phyloP scores from a whole-genome alignment of 1,140 invertebrate genomes.

The Caenorhabditis brenneri region DNA sequence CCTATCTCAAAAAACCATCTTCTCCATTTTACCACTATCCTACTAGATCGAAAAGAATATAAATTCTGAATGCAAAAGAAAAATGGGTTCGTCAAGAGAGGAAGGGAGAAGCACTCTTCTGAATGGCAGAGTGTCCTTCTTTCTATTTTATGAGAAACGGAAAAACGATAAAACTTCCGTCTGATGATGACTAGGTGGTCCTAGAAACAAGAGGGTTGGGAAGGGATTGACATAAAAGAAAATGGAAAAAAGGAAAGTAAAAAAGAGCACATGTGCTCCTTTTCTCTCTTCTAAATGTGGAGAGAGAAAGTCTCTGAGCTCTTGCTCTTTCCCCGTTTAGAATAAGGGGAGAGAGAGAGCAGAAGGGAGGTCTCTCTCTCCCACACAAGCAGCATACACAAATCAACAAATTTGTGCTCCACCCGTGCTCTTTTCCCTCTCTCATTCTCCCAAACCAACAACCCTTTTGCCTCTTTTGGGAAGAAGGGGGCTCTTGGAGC shows the following conservation, averaged over 20 bases:
- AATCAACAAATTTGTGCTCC: conserved; percentile 40
- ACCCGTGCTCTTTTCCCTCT: not conserved
- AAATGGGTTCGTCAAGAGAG: not conserved
- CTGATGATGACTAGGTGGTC: not conserved
- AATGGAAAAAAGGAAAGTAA: not conserved
- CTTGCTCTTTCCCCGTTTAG: conserved; percentile 29
- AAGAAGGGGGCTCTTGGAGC: not conserved
- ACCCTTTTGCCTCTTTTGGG: not conserved
- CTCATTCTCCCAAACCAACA: not conserved
- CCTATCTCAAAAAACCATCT: too few species aligned
- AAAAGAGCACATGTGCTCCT: conserved; percentile 19
- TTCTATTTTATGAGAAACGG: not conserved
- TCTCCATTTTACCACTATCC: not conserved
- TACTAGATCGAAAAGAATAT: not conserved
- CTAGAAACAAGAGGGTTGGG: not conserved
- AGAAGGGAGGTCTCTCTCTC: conserved; percentile 18
- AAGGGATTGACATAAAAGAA: not conserved
- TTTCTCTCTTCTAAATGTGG: not conserved
- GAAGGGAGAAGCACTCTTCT: not conserved
- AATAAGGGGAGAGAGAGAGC: not conserved
- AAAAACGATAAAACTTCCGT: not conserved
- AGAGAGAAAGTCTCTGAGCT: conserved; percentile 1
- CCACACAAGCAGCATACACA: conserved; percentile 41
- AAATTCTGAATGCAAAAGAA: not conserved
- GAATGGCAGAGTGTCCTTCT: too few species aligned